Evolutionary conservation across 2,797 vertebrate species (phyloP), one percentile per base, ranked within the genome.

Genomic region (Halcyon leucocephala): DNA sequence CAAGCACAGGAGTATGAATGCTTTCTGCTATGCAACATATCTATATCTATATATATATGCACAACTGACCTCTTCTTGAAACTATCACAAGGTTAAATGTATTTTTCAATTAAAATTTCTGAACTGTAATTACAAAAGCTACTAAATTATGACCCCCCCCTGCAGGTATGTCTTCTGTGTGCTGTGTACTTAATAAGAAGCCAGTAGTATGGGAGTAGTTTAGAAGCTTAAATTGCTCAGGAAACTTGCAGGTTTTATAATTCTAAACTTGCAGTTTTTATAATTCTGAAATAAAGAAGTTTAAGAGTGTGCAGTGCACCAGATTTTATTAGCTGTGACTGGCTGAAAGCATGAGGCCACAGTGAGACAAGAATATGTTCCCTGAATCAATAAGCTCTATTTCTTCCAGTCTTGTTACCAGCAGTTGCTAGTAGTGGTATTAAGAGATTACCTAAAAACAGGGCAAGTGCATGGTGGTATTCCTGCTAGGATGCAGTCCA

Each of bases 31-130:
- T 29, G 6, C 66, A 33, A 3, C 22, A 3, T 26, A 16, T 3
- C 3, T 65, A 6, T 4, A 3, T 66, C 6, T 18, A 9, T 65
- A 6, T 16, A 9, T 18, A 9, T 12, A 22, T 2, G 2, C 4
- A 8, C 37, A 86, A 12, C n/a, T 78, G 31, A 60, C 14, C 28
- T 61, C 5, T 28, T 66, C 7, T 81, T 70, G 14, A 67, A 64
- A 33, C 33, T 76, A 28, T 33, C 12, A 14, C 18, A 48, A 41
- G 17, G 26, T 66, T 81, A 58, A 66, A 33, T 69, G 4, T 35
- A 35, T 69, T 24, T 58, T 44, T 57, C 6, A 11, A 67, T 65
- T 24, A 71, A 12, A 61, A 52, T 42, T 55, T 55, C 21, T 71
- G 35, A 64, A 49, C 15, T 57, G 11, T 67, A 37, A 67, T 64